Evolutionary conservation across 1,140 invertebrate genomes (phyloP), one percentile per base, ranked within the genome.

Genomic region (Pseudomyrmex concolor): DNA sequence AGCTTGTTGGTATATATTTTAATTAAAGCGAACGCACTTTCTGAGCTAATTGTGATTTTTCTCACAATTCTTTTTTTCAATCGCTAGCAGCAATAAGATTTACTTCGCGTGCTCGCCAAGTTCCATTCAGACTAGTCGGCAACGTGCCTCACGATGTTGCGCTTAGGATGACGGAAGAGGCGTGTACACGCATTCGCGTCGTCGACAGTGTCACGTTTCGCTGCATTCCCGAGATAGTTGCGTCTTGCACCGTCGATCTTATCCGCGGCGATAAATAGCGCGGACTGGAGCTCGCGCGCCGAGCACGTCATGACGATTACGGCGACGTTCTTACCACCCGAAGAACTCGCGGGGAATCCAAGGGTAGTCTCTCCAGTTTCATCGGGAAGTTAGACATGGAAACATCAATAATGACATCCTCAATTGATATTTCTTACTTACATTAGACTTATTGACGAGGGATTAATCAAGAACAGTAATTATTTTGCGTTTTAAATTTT

Each of bases 221-320:
- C n/a, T 34, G 66, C 76, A 80, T 80, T 71, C 76, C 34, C 43
- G 54, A 59, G 45, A 80, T 80, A 71, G 76, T 80, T 80, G 66
- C 76, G 66, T 50, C 76, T 70, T 71, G 74, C 34, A 62, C 12
- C 34, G 48, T n/a, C 22, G 71, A 78, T 80, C 64, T 80, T 70
- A 80, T 80, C 76, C 54, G 55, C 22, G 54, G 54, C 66, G 66
- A 80, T 80, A 71, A 80, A 80, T 57, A 80, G 45, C 66, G 48
- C 7, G 17, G 54, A 48, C 43, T 67, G 57, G 25, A 55, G 62
- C 34, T 55, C 73, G 34, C 34, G 34, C 34, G 74, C 22, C 19
- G 55, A 67, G 70, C 72, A 66, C 50, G 62, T 60, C 22, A 34
- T 22, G 76, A 71, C 76, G 66, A 80, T 80, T 60, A 71, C 66